phyloP scores from a whole-genome alignment of 2,888 invertebrate species.

The Incurvaria masculella region DNA sequence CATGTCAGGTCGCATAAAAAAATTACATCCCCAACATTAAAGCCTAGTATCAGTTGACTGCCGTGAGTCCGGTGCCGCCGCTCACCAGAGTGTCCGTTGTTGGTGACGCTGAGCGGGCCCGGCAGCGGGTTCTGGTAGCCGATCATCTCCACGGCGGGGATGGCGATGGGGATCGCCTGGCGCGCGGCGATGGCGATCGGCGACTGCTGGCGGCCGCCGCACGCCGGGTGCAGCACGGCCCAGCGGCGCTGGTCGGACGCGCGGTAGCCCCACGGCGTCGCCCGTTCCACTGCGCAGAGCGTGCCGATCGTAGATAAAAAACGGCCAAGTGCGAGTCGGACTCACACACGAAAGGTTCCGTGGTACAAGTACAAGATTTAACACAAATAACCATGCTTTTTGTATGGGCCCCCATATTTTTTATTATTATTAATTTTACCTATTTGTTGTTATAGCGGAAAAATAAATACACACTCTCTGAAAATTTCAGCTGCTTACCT shows the following conservation, averaged over 20 bases:
- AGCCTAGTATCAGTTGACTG: too few relatives aligned
- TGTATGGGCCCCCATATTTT: too few relatives aligned
- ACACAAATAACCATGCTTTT: too few relatives aligned
- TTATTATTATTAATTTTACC: too few relatives aligned
- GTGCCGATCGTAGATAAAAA: not conserved
- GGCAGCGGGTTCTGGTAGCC: slow-evolving; percentile 68
- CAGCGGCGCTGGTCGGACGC: slow-evolving; percentile 63
- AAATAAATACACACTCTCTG: too few relatives aligned
- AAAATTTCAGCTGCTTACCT: too few relatives aligned
- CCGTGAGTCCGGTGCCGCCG: too few relatives aligned
- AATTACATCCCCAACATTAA: too few relatives aligned
- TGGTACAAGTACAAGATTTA: too few relatives aligned
- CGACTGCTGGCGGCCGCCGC: slow-evolving; percentile 65
- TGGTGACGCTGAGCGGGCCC: slow-evolving; percentile 59
- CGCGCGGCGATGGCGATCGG: slow-evolving; percentile 63
- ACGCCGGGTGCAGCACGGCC: slow-evolving; percentile 59
- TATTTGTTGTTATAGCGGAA: too few relatives aligned
- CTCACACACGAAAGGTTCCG: too few relatives aligned
- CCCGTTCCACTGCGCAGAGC: slow-evolving; percentile 24
- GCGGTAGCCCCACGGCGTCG: slow-evolving; percentile 57
- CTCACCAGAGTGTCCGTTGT: slow-evolving; percentile 70
- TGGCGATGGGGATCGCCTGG: slow-evolving; percentile 60
- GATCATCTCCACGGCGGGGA: slow-evolving; percentile 69
- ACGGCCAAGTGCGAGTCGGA: not conserved
- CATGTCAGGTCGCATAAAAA: too few relatives aligned